phyloP scores from a whole-genome alignment of 2,113 vertebrate genomes.

The Carettochelys insculpta region DNA sequence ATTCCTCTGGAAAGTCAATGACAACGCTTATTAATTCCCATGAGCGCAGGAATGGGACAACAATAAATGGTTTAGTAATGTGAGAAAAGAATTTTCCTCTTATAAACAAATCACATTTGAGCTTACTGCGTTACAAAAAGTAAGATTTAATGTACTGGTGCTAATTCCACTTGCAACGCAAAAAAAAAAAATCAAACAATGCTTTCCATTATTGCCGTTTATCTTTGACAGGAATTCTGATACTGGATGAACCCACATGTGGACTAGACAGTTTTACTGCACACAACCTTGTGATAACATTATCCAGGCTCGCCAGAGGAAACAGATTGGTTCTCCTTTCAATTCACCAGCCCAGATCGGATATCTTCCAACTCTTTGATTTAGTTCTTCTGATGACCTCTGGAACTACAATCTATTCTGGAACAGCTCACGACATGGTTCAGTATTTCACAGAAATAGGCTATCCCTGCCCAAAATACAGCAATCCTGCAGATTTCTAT shows the following conservation, averaged over 20 bases:
- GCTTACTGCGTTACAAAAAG: neutral
- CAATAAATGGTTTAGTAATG: neutral
- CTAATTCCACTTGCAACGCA: neutral
- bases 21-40: neutral
- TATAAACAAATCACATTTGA: neutral
- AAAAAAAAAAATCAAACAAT: constrained; percentile 1
- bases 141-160: neutral
- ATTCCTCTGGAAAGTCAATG: neutral
- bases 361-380: constrained; percentile 95
- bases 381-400: constrained; percentile 91
- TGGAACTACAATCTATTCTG: constrained; percentile 88
- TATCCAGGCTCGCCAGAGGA: constrained; percentile 91
- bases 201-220: neutral
- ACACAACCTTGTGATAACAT: constrained; percentile 93
- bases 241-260: constrained; percentile 95
- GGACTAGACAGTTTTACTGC: constrained; percentile 98
- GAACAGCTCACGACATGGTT: constrained; percentile 90
- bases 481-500: constrained; percentile 96
- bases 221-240: constrained; percentile 87
- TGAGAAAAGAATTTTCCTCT: neutral
- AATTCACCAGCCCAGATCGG: constrained; percentile 94
- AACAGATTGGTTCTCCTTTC: constrained; percentile 93
- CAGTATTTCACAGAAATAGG: constrained; percentile 89
- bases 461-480: constrained; percentile 91
- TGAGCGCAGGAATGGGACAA: neutral